Conservation (phyloP, 2,888 invertebrate species). For the Pinctada fucata region DNA sequence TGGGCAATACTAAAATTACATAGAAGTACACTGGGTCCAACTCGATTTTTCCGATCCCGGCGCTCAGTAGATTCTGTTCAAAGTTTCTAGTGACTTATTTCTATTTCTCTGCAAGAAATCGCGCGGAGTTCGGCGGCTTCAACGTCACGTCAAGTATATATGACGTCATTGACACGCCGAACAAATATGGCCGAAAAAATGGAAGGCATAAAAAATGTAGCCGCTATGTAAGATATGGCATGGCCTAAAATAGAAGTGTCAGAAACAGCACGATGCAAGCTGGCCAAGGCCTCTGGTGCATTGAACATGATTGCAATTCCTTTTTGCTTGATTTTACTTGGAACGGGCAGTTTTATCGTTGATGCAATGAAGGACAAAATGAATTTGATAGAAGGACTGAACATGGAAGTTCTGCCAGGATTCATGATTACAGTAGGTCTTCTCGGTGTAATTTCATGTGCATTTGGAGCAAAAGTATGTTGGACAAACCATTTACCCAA, state of each 20-base stretch:
- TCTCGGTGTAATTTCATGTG: constrained; percentile 48
- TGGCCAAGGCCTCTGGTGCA: constrained; percentile 48
- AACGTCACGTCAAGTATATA: too few relatives aligned
- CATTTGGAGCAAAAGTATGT: constrained; percentile 48
- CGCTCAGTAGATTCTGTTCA: too few relatives aligned
- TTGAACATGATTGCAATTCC: constrained; percentile 50
- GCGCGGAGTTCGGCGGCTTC: too few relatives aligned
- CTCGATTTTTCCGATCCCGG: too few relatives aligned
- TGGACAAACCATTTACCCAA: constrained; percentile 43
- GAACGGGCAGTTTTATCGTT: constrained; percentile 54
- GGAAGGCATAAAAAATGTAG: too few relatives aligned
- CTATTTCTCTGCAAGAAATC: too few relatives aligned
- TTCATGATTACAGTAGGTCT: constrained; percentile 55
- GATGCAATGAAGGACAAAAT: constrained; percentile 55
- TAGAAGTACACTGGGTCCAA: too few relatives aligned
- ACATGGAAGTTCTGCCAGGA: constrained; percentile 53
- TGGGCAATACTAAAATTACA: too few relatives aligned
- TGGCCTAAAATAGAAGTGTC: constrained; percentile 46
- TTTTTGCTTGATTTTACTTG: constrained; percentile 51
- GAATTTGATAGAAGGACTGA: constrained; percentile 56
- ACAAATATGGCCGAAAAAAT: too few relatives aligned
- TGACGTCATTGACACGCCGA: too few relatives aligned
- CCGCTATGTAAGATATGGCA: constrained; percentile 37
- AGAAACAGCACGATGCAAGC: constrained; percentile 43
- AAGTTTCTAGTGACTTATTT: too few relatives aligned